phyloP scores from a whole-genome alignment of 2,888 invertebrate species.

The Archaeoteleia sp. region DNA sequence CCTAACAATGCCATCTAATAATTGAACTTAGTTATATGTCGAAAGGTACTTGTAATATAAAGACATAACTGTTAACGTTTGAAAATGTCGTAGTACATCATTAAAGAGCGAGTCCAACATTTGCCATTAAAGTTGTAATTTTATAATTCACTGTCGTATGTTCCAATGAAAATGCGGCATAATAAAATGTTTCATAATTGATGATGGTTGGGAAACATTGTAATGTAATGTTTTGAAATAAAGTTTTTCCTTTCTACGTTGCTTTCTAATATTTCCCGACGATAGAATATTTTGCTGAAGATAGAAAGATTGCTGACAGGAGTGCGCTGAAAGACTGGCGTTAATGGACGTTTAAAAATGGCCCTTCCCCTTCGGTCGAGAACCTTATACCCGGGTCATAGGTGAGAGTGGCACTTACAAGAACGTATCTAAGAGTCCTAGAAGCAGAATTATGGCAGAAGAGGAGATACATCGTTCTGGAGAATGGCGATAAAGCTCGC shows the following conservation, averaged over 20 bases:
- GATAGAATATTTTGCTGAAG: too few species aligned
- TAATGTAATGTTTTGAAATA: background rate
- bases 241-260: background rate
- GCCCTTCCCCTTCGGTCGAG: conserved; percentile 10
- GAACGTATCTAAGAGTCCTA: conserved; percentile 29
- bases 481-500: conserved; percentile 43
- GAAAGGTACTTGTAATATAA: too few species aligned
- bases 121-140: too few species aligned
- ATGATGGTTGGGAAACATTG: conserved; percentile 1
- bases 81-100: too few species aligned
- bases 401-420: conserved; percentile 31
- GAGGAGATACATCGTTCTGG: conserved; percentile 33
- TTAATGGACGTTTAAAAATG: conserved; percentile 22
- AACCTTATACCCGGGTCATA: conserved; percentile 17
- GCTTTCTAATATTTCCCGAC: conserved; percentile 1
- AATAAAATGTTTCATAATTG: background rate
- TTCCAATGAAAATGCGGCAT: too few species aligned
- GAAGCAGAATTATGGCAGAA: conserved; percentile 35
- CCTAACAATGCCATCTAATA: too few species aligned
- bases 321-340: conserved; percentile 12
- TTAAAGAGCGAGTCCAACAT: too few species aligned
- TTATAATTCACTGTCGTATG: too few species aligned
- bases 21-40: too few species aligned
- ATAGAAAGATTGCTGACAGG: conserved; percentile 10
- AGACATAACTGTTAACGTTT: too few species aligned